Evolutionary conservation across 2,797 vertebrate genomes (phyloP).

Genomic region (Kryptolebias ocellatus): DNA sequence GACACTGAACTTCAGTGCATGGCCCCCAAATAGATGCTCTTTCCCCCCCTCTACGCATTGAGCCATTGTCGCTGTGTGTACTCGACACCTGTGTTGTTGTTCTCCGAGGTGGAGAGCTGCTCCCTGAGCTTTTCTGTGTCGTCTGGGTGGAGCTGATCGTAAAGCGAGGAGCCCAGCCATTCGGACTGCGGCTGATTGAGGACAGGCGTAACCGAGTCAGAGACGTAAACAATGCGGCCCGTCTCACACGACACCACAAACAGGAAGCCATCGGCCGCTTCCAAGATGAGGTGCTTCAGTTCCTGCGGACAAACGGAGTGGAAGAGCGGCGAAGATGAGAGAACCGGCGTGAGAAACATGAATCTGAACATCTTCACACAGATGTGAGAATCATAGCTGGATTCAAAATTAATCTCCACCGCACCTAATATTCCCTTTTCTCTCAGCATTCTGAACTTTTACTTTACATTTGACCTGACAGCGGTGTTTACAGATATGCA

Average conservation of each 20-base stretch:
- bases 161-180: slow-evolving; percentile 93
- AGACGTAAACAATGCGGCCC: slow-evolving; percentile 91
- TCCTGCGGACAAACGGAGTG: slow-evolving; percentile 77
- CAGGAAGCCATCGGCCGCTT: slow-evolving; percentile 94
- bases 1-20: background rate
- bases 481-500: background rate
- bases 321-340: background rate
- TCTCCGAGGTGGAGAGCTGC: slow-evolving; percentile 94
- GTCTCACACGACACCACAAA: slow-evolving; percentile 97
- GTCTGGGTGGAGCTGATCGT: slow-evolving; percentile 94
- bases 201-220: slow-evolving; percentile 92
- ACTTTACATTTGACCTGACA: too few relatives aligned
- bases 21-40: background rate
- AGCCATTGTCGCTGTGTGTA: background rate
- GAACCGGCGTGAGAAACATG: background rate
- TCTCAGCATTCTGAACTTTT: too few relatives aligned
- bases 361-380: background rate
- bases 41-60: background rate
- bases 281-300: slow-evolving; percentile 94
- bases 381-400: too few relatives aligned
- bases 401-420: too few relatives aligned
- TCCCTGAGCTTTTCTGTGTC: slow-evolving; percentile 95
- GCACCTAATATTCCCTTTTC: too few relatives aligned
- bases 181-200: slow-evolving; percentile 92
- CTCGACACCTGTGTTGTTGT: slow-evolving; percentile 85